Conservation (phyloP, 1,140 invertebrate genomes). For the Tachypleus tridentatus region DNA sequence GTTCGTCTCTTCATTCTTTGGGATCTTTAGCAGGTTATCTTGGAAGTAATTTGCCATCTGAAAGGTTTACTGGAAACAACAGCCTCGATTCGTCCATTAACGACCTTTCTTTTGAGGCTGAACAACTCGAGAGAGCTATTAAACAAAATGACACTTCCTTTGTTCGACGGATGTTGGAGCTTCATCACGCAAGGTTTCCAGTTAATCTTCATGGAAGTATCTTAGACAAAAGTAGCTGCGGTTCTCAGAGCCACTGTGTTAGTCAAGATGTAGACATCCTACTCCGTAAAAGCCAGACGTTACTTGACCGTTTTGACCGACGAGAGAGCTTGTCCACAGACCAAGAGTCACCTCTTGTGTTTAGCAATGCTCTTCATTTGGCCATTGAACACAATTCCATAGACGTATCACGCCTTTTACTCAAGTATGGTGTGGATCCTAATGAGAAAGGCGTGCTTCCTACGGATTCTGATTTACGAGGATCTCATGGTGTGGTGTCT, state of each 20-base stretch:
- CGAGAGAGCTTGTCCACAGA: conserved; percentile 26
- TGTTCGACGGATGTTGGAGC: conserved; percentile 41
- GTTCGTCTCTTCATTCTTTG: too few species aligned
- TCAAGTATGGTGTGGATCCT: conserved; percentile 44
- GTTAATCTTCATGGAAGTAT: conserved; percentile 31
- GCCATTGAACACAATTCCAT: conserved; percentile 43
- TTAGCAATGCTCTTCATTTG: conserved; percentile 44
- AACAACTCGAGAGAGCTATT: conserved; percentile 42
- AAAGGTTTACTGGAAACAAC: neutral
- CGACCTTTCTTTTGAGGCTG: conserved; percentile 41
- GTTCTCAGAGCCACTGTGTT: conserved; percentile 26
- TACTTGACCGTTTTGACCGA: conserved; percentile 28
- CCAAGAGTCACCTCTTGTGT: conserved; percentile 32
- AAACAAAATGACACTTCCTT: conserved; percentile 40
- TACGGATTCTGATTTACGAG: neutral
- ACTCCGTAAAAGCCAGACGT: conserved; percentile 25
- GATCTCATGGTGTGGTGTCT: too few species aligned
- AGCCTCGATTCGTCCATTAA: conserved; percentile 41
- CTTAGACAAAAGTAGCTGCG: conserved; percentile 29
- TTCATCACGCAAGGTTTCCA: conserved; percentile 43
- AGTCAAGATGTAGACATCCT: conserved; percentile 24
- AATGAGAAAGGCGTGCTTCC: conserved; percentile 35
- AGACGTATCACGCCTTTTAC: conserved; percentile 42
- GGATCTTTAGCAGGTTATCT: too few species aligned
- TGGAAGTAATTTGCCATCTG: too few species aligned